Evolutionary conservation across 2,113 vertebrate species (phyloP).

Genomic region (Struthidea cinerea): DNA sequence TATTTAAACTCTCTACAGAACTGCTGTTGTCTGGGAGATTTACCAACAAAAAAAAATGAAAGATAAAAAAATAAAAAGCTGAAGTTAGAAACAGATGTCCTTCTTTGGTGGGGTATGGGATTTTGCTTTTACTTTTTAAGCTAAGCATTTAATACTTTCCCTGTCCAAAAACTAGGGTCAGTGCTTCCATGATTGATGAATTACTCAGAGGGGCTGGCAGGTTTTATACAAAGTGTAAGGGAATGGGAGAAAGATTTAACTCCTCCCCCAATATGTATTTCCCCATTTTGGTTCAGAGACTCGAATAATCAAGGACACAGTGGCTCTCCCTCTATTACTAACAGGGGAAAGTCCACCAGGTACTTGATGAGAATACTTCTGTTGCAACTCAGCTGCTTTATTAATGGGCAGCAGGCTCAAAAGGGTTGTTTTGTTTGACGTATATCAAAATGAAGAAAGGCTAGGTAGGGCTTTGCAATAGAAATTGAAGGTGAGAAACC

Average conservation of each 20-base stretch:
- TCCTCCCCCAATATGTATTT: background rate
- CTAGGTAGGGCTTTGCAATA: slow-evolving; percentile 41
- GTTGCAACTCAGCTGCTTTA: background rate
- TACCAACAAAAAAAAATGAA: slow-evolving; percentile 79
- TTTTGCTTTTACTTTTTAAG: slow-evolving; percentile 66
- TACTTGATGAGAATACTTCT: background rate
- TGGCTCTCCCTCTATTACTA: background rate
- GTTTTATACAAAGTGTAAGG: background rate
- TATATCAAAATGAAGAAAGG: slow-evolving; percentile 54
- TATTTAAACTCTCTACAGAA: slow-evolving; percentile 98
- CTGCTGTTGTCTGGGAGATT: slow-evolving; percentile 92
- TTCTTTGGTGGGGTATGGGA: slow-evolving; percentile 71
- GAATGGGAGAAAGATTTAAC: slow-evolving; percentile 37
- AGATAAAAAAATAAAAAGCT: slow-evolving; percentile 85
- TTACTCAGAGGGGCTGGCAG: slow-evolving; percentile 13
- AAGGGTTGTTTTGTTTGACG: background rate
- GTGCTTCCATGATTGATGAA: slow-evolving; percentile 5
- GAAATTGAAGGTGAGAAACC: background rate
- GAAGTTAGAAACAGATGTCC: slow-evolving; percentile 81
- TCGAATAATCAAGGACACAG: background rate
- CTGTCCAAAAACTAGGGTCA: slow-evolving; percentile 54
- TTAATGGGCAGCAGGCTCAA: background rate
- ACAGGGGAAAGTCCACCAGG: background rate
- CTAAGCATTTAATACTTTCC: slow-evolving; percentile 63
- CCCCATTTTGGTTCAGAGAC: background rate